phyloP scores from a whole-genome alignment of 2,113 vertebrate species.

The Phylloscopus whistleri region DNA sequence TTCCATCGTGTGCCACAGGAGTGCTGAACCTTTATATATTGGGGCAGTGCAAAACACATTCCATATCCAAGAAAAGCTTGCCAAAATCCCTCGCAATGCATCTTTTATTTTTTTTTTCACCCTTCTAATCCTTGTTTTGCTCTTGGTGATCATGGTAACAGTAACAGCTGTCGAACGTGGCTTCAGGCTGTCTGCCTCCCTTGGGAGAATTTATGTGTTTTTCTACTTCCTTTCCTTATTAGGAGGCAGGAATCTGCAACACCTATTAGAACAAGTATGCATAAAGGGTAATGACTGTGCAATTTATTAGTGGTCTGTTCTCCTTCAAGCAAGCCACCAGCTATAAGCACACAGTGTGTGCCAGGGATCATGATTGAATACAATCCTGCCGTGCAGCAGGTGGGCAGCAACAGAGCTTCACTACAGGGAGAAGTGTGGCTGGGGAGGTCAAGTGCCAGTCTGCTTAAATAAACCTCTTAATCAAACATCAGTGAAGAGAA shows the following conservation, averaged over 20 bases:
- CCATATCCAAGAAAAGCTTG: slow-evolving; percentile 58
- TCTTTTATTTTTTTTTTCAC: accelerated
- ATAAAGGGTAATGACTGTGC: slow-evolving; percentile 79
- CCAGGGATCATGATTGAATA: neutral
- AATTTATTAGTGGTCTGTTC: slow-evolving; percentile 81
- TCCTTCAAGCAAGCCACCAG: slow-evolving; percentile 74
- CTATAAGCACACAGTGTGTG: neutral
- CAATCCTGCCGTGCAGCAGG: slow-evolving; percentile 33
- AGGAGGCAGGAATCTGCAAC: slow-evolving; percentile 80
- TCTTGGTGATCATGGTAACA: slow-evolving; percentile 74
- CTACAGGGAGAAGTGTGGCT: neutral
- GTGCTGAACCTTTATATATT: slow-evolving; percentile 26
- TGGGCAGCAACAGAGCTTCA: slow-evolving; percentile 21
- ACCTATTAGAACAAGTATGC: slow-evolving; percentile 83
- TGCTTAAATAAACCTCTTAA: slow-evolving; percentile 15
- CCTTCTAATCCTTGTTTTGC: slow-evolving; percentile 67
- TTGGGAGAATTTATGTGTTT: slow-evolving; percentile 83
- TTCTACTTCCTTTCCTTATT: slow-evolving; percentile 84
- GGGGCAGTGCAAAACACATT: slow-evolving; percentile 55
- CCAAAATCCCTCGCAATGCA: slow-evolving; percentile 54
- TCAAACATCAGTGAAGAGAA: neutral
- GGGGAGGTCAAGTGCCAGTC: neutral
- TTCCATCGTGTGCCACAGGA: slow-evolving; percentile 30
- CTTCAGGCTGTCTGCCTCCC: slow-evolving; percentile 79
- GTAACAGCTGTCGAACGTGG: slow-evolving; percentile 72